These are phyloP conservation scores for Helobdella robusta DNA, from an alignment of 2,888 invertebrate species.

Conservation along the genomic window DNA sequence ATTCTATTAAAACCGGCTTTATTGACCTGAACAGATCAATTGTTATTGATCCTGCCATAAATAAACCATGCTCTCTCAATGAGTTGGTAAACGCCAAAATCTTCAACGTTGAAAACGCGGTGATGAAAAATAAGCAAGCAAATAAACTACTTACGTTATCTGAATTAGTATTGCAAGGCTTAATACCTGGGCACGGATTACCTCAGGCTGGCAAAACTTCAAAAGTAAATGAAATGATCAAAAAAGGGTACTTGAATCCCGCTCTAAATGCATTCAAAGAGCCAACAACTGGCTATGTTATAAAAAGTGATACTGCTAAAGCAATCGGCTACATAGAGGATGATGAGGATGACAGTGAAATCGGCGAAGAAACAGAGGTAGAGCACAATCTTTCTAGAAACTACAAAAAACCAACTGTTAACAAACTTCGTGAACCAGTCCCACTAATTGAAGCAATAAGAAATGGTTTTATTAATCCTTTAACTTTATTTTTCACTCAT, in stretches of 20 bases:
- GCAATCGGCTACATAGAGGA: conserved; percentile 28
- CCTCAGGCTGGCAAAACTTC: conserved; percentile 54
- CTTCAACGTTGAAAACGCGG: conserved; percentile 72
- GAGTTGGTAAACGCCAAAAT: conserved; percentile 84
- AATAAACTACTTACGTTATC: conserved; percentile 64
- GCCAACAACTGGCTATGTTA: conserved; percentile 61
- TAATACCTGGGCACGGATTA: conserved; percentile 53
- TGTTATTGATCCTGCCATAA: conserved; percentile 59
- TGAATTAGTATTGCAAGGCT: conserved; percentile 59
- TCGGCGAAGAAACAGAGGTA: conserved; percentile 4
- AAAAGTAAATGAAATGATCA: conserved; percentile 61
- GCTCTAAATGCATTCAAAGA: conserved; percentile 54
- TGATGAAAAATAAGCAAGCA: conserved; percentile 58
- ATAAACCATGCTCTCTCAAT: conserved; percentile 65
- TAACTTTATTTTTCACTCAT: conserved; percentile 53
- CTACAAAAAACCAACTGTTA: no score
- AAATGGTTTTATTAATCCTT: conserved; percentile 67
- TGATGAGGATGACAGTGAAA: conserved; percentile 4
- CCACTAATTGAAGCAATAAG: conserved; percentile 72
- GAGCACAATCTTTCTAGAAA: no score
- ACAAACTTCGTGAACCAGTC: conserved; percentile 47
- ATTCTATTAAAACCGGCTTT: conserved; percentile 56
- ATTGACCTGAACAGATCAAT: conserved; percentile 34
- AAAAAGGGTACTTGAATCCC: conserved; percentile 65
- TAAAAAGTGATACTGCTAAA: conserved; percentile 54